Evolutionary conservation across 2,113 vertebrate genomes (phyloP).

Genomic region (Pelobates fuscus): DNA sequence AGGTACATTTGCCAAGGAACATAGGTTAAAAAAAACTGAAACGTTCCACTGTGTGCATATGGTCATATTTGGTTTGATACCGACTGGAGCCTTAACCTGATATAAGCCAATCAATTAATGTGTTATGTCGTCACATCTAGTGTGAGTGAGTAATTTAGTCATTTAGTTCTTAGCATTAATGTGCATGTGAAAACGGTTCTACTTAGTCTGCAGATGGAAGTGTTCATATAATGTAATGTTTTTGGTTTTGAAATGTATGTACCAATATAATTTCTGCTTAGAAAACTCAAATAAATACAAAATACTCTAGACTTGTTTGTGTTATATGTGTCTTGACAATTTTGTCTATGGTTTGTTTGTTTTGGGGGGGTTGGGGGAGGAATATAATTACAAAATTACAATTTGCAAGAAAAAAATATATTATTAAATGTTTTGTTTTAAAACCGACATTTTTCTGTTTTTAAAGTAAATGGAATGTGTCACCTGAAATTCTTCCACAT

Average conservation of each 20-base stretch:
- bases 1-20: constrained; percentile 5
- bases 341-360: too few relatives aligned
- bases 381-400: too few relatives aligned
- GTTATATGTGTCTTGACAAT: too few relatives aligned
- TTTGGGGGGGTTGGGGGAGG: too few relatives aligned
- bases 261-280: background rate
- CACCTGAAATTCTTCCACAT: too few relatives aligned
- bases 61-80: background rate
- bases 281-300: background rate
- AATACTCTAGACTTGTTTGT: too few relatives aligned
- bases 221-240: constrained; percentile 6
- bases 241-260: background rate
- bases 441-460: too few relatives aligned
- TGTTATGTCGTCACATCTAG: background rate
- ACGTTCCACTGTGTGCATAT: background rate
- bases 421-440: too few relatives aligned
- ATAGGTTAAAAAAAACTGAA: background rate
- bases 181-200: constrained; percentile 5
- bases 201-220: background rate
- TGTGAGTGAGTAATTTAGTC: background rate
- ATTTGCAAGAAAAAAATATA: too few relatives aligned
- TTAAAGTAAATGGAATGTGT: too few relatives aligned
- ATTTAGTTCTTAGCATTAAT: background rate
- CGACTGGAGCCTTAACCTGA: constrained; percentile 15
- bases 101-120: constrained; percentile 5